phyloP scores from a whole-genome alignment of 2,113 vertebrate genomes.

The Pollachius pollachius region DNA sequence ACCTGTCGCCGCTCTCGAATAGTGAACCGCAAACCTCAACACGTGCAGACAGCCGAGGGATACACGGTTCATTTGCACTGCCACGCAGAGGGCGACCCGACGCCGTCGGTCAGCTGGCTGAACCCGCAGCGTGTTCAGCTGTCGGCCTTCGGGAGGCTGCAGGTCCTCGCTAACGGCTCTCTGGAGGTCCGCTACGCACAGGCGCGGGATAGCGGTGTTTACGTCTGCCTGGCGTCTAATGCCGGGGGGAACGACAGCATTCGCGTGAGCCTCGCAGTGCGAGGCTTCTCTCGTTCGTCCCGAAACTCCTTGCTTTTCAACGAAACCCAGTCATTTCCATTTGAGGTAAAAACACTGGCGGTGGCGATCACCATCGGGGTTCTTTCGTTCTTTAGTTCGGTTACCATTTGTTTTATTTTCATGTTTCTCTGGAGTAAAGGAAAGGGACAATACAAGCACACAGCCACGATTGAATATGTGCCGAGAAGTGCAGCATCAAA shows the following conservation, averaged over 20 bases:
- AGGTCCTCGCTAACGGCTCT: conserved; percentile 73
- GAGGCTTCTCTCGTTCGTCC: conserved; percentile 46
- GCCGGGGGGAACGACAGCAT: conserved; percentile 80
- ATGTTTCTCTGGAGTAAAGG: conserved; percentile 86
- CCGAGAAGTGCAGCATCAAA: conserved; percentile 53
- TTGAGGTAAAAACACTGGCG: conserved; percentile 76
- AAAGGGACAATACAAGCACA: conserved; percentile 82
- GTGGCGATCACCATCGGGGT: conserved; percentile 81
- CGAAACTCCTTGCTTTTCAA: conserved; percentile 51
- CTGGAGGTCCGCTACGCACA: conserved; percentile 81
- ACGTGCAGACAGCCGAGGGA: conserved; percentile 74
- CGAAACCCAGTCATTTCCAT: conserved; percentile 42
- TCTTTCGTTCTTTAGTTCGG: conserved; percentile 83
- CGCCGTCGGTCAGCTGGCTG: conserved; percentile 77
- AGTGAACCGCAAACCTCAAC: conserved; percentile 57
- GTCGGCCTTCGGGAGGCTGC: conserved; percentile 67
- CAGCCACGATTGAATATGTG: conserved; percentile 79
- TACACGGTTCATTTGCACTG: conserved; percentile 75
- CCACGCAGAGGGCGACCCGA: conserved; percentile 78
- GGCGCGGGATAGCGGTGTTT: conserved; percentile 76
- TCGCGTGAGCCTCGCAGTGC: conserved; percentile 71
- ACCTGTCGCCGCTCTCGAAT: conserved; percentile 78
- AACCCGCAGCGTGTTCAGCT: conserved; percentile 68
- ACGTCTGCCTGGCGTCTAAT: conserved; percentile 81
- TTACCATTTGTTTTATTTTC: conserved; percentile 82